Evolutionary conservation across 2,797 vertebrate genomes (phyloP).

Genomic region (Diglossa cyanea): DNA sequence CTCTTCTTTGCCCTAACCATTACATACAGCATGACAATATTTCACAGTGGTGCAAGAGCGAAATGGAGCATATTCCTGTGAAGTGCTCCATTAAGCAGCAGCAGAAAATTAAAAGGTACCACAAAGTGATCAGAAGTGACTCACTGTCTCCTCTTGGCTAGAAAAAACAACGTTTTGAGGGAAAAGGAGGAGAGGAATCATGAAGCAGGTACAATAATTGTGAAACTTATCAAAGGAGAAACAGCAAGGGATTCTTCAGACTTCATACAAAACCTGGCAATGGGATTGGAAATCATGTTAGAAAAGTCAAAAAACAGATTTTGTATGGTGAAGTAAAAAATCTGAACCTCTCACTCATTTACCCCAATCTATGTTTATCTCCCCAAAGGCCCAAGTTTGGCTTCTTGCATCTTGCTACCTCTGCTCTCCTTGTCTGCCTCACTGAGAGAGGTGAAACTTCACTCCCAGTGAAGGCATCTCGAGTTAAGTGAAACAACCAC

Average conservation of each 20-base stretch:
- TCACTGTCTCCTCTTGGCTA: background rate
- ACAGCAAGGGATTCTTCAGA: background rate
- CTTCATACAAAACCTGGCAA: background rate
- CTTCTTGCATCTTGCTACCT: background rate
- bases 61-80: conserved; percentile 4
- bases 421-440: background rate
- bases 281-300: background rate
- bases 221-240: background rate
- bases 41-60: background rate
- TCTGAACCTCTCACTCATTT: background rate
- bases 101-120: conserved; percentile 27
- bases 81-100: conserved; percentile 1
- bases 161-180: background rate
- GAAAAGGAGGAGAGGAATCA: background rate
- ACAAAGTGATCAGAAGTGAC: background rate
- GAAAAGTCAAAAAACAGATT: background rate
- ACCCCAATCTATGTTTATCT: background rate
- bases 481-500: background rate
- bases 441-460: background rate
- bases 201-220: background rate
- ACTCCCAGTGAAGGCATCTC: background rate
- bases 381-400: background rate
- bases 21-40: background rate
- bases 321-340: background rate
- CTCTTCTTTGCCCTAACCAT: background rate